These are phyloP conservation scores for Passerina amoena DNA, from an alignment of 2,113 vertebrate genomes.

Conservation along the genomic window DNA sequence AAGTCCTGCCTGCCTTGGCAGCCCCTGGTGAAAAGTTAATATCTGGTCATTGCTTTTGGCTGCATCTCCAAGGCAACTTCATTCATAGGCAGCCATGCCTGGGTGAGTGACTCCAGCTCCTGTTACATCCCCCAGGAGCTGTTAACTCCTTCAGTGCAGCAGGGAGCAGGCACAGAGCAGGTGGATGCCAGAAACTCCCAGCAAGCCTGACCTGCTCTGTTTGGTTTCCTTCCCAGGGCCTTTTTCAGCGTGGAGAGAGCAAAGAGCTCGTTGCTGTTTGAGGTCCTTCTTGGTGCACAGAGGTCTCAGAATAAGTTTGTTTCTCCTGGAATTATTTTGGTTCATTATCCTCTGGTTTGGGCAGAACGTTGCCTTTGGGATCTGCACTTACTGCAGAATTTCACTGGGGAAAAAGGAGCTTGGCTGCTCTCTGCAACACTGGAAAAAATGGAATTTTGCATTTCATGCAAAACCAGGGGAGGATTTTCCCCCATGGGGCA, in stretches of 20 bases:
- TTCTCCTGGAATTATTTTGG: background rate
- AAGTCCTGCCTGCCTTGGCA: slow-evolving; percentile 35
- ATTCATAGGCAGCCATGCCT: slow-evolving; percentile 36
- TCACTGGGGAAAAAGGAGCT: background rate
- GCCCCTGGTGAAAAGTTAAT: slow-evolving; percentile 31
- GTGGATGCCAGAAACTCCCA: fast-evolving
- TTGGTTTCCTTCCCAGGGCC: background rate
- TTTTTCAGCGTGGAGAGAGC: background rate
- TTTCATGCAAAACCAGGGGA: background rate
- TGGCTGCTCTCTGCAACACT: fast-evolving
- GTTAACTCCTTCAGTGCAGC: slow-evolving; percentile 20
- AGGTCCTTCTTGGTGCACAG: background rate
- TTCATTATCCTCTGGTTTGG: background rate
- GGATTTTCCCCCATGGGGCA: background rate
- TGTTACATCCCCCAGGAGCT: slow-evolving; percentile 22
- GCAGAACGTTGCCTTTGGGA: background rate
- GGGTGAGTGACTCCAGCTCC: slow-evolving; percentile 38
- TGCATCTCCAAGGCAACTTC: slow-evolving; percentile 63
- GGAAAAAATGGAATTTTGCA: background rate
- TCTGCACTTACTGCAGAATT: background rate
- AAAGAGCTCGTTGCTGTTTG: fast-evolving
- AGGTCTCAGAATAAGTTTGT: background rate
- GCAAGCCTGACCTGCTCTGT: fast-evolving
- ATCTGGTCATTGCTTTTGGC: slow-evolving; percentile 63
- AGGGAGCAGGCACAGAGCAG: background rate